Evolutionary conservation across 2,113 vertebrate species (phyloP), one percentile per base, ranked within the genome.

Genomic region (Dicerorhinus sumatrensis): DNA sequence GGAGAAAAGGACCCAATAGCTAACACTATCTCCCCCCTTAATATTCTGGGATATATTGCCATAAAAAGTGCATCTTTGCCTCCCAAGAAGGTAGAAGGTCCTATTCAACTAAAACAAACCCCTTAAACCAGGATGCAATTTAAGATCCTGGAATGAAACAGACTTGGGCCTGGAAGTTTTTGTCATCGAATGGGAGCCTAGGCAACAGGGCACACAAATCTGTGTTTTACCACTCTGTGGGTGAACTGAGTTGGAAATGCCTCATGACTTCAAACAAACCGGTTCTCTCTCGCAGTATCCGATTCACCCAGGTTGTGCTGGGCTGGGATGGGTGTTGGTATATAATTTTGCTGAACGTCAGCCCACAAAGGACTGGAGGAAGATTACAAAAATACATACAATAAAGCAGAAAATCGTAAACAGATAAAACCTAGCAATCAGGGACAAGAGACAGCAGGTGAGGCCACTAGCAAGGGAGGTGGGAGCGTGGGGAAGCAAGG

Each of bases 401-500:
- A 33, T 16, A 48, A 54, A 51, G 33, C 3, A 58, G 87, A 39
- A n/a, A 63, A 67, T 0, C 6, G 2, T 17, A n/a, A 20, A 3
- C 11, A 36, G 48, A 58, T 6, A 14, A 25, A 36, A 39, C 65
- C 82, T 12, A 25, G 69, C 33, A 4, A 21, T 8, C 1, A 8
- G 27, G 83, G 42, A 39, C 65, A 27, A 25, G 2, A 56, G 67
- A 46, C 8, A 3, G 72, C 0, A 6, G 17, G n/a, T 2, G 21
- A 46, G 92, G 80, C 27, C 8, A 20, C n/a, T 1, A 8, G 58
- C 1, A 0, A 27, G 60, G 42, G 36, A 11, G 3, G 42, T 0
- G 27, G 54, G 33, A 0, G 21, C 48, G 3, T 0, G 0, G n/a
- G 60, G 2, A 1, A 14, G 92, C n/a, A 2, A 6, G 42, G n/a